Conservation (phyloP, 1,140 invertebrate genomes). For the Acromyrmex charruanus region DNA sequence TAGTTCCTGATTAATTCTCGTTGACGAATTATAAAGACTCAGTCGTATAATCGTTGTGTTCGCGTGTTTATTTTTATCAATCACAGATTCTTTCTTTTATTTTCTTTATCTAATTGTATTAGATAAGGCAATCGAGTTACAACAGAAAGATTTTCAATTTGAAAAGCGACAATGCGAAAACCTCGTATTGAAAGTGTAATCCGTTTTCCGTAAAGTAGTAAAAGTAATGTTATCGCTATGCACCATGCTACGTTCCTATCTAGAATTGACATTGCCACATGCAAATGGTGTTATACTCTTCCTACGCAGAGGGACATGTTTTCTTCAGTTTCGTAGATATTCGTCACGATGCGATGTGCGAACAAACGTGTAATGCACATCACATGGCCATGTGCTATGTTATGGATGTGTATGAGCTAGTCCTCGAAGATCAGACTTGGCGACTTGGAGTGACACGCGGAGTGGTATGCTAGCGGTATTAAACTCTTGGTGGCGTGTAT, state of each 20-base stretch:
- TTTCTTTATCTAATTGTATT: neutral
- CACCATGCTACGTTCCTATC: neutral
- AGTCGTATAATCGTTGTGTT: neutral
- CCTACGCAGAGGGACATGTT: slow-evolving; percentile 14
- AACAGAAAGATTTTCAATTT: neutral
- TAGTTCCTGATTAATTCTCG: neutral
- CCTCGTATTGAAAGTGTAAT: neutral
- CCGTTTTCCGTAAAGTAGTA: neutral
- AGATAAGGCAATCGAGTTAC: neutral
- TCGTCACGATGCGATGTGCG: slow-evolving; percentile 30
- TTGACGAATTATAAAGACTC: slow-evolving; percentile 29
- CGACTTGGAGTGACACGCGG: slow-evolving; percentile 61
- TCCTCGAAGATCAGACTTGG: slow-evolving; percentile 30
- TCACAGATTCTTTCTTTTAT: neutral
- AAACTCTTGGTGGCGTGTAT: slow-evolving; percentile 77
- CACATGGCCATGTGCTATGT: neutral
- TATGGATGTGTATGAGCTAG: slow-evolving; percentile 10
- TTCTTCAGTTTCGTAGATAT: slow-evolving; percentile 43
- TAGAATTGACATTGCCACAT: slow-evolving; percentile 15
- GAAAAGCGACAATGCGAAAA: neutral
- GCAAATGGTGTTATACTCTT: slow-evolving; percentile 16
- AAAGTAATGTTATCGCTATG: slow-evolving; percentile 6
- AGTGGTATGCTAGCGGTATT: slow-evolving; percentile 70
- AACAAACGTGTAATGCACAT: neutral
- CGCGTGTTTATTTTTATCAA: neutral